phyloP scores from a whole-genome alignment of 2,888 invertebrate species.

The Drosophila falleni region DNA sequence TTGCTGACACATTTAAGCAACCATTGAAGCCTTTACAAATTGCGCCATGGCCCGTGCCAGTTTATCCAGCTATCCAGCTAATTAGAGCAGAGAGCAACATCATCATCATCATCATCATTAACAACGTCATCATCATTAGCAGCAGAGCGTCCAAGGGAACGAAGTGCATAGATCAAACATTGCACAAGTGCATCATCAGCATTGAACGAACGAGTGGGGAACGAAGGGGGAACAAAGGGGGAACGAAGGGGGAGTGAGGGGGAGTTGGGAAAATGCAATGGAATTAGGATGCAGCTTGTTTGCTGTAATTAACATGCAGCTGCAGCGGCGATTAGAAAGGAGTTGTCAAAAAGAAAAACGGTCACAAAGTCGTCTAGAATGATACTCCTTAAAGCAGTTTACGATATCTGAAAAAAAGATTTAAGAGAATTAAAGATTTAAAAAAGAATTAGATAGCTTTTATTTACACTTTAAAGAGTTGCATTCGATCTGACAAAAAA shows the following conservation, averaged over 20 bases:
- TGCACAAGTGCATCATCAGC: slow-evolving; percentile 64
- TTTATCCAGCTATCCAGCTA: slow-evolving; percentile 51
- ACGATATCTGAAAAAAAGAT: neutral
- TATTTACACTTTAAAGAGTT: too few species aligned
- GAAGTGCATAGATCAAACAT: slow-evolving; percentile 71
- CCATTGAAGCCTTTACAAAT: slow-evolving; percentile 68
- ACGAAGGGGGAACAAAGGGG: neutral
- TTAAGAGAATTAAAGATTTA: too few species aligned
- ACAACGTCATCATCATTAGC: slow-evolving; percentile 2
- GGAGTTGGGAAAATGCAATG: slow-evolving; percentile 8
- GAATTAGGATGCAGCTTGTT: slow-evolving; percentile 67
- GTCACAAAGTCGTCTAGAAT: slow-evolving; percentile 16
- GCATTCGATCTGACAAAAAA: too few species aligned
- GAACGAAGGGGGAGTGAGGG: neutral
- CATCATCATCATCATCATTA: slow-evolving; percentile 11
- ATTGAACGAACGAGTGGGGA: slow-evolving; percentile 7
- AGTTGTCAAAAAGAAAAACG: slow-evolving; percentile 51
- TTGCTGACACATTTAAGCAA: slow-evolving; percentile 72
- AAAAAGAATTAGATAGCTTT: too few species aligned
- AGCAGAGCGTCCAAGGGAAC: slow-evolving; percentile 58
- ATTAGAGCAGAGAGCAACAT: slow-evolving; percentile 62
- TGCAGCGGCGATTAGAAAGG: slow-evolving; percentile 64
- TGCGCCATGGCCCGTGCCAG: slow-evolving; percentile 49
- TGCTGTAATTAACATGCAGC: slow-evolving; percentile 78
- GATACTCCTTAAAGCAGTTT: slow-evolving; percentile 18